Percentiles rank a stretch among this genome's conserved stretches.
Evolutionary conservation across 2,113 vertebrate species (phyloP).

Genomic region (Sisor rabdophorus): DNA sequence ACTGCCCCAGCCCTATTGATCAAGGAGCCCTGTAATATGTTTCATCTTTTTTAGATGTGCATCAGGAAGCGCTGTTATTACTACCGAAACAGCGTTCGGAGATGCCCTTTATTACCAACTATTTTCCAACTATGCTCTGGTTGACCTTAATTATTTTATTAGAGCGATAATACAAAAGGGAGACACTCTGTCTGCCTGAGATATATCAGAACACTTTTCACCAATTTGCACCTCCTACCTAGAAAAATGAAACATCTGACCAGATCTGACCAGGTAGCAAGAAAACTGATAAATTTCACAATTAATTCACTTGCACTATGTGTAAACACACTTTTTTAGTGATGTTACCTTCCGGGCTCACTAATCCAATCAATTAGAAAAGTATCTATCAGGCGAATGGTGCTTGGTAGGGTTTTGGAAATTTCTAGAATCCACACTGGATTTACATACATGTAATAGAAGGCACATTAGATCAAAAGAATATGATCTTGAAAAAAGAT

Average conservation of each 20-base stretch:
- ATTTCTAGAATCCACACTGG: not conserved
- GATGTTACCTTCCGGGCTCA: not conserved
- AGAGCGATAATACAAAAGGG: conserved; percentile 22
- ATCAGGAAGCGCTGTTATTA: conserved; percentile 21
- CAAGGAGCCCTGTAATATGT: not conserved
- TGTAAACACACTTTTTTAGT: not conserved
- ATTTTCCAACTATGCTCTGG: conserved; percentile 20
- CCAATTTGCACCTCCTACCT: conserved; percentile 2
- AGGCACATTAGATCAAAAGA: no score
- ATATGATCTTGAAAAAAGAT: no score
- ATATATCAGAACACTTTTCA: conserved; percentile 34
- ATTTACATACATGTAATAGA: no score
- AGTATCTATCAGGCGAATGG: not conserved
- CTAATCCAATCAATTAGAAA: not conserved
- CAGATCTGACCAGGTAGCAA: conserved; percentile 8
- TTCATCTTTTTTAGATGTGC: not conserved
- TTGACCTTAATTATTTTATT: conserved; percentile 37
- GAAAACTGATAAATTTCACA: conserved; percentile 19
- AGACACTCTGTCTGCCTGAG: conserved; percentile 20
- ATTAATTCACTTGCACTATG: not conserved
- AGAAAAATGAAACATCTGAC: conserved; percentile 36
- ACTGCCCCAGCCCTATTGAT: conserved; percentile 17
- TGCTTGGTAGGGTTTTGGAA: not conserved
- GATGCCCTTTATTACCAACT: conserved; percentile 14
- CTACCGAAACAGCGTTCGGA: not conserved